Evolutionary conservation across 2,888 invertebrate species (phyloP).

Genomic region (Tachystola acroxantha): DNA sequence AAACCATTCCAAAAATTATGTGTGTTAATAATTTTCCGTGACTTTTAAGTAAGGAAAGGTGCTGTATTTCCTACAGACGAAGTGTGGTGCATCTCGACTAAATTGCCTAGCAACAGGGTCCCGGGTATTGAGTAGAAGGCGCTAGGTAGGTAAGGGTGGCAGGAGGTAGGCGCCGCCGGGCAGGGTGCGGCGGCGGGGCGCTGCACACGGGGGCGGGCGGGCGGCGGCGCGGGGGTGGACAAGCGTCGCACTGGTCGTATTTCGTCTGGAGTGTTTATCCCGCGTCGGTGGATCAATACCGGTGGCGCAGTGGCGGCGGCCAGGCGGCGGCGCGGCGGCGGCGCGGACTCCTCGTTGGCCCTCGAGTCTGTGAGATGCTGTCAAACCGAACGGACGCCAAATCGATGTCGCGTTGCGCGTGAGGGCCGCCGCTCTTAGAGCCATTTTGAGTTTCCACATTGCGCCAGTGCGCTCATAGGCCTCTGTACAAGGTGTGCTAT

Average conservation of each 20-base stretch:
- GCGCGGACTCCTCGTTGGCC: slow-evolving; percentile 46
- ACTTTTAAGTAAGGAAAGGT: too few relatives aligned
- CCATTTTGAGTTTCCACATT: slow-evolving; percentile 57
- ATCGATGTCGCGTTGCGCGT: slow-evolving; percentile 74
- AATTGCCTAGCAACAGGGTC: slow-evolving; percentile 45
- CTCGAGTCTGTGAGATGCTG: slow-evolving; percentile 76
- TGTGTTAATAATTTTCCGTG: too few relatives aligned
- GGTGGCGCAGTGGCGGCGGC: slow-evolving; percentile 76
- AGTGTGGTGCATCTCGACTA: too few relatives aligned
- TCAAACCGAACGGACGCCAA: slow-evolving; percentile 70
- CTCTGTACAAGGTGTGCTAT: slow-evolving; percentile 57
- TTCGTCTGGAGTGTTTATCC: slow-evolving; percentile 78
- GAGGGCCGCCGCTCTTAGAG: slow-evolving; percentile 71
- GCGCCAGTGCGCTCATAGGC: slow-evolving; percentile 67
- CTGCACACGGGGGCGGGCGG: slow-evolving; percentile 35
- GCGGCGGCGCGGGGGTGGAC: slow-evolving; percentile 46
- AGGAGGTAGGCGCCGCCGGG: slow-evolving; percentile 33
- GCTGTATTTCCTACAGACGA: too few relatives aligned
- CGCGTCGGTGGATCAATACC: slow-evolving; percentile 75
- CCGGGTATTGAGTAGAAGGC: slow-evolving; percentile 33
- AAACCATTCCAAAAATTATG: too few relatives aligned
- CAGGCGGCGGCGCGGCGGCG: slow-evolving; percentile 71
- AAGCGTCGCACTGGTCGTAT: slow-evolving; percentile 73
- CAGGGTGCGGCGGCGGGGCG: slow-evolving; percentile 45
- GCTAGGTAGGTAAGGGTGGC: slow-evolving; percentile 26